These are phyloP conservation scores for Baronia brevicornis DNA, from an alignment of 2,888 invertebrate species.

Conservation along the genomic window DNA sequence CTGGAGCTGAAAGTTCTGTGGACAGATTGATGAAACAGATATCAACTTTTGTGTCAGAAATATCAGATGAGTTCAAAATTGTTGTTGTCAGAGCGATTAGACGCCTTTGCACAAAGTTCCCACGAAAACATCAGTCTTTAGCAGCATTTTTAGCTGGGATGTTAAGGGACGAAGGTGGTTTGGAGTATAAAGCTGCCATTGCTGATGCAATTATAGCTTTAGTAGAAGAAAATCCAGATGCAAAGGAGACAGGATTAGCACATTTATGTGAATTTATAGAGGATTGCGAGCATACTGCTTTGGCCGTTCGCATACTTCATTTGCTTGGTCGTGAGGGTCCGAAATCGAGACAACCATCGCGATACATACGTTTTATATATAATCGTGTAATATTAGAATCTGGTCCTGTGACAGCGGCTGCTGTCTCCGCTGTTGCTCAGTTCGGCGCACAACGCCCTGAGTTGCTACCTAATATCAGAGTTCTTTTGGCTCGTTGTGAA, in stretches of 20 bases:
- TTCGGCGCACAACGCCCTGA: constrained; percentile 95
- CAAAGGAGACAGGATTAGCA: constrained; percentile 96
- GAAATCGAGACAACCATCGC: constrained; percentile 93
- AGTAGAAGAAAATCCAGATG: constrained; percentile 98
- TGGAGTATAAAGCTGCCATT: constrained; percentile 98
- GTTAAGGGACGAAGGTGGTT: constrained; percentile 96
- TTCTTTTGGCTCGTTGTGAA: constrained; percentile 88
- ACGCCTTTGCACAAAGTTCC: constrained; percentile 95
- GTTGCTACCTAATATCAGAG: constrained; percentile 81
- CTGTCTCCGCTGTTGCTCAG: constrained; percentile 97
- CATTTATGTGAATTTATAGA: constrained; percentile 99
- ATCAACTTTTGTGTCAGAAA: constrained; percentile 97
- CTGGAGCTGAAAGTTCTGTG: constrained; percentile 98
- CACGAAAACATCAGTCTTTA: constrained; percentile 95
- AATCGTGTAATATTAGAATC: constrained; percentile 96
- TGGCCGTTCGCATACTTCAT: constrained; percentile 97
- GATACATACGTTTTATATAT: constrained; percentile 89
- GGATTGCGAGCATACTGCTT: constrained; percentile 97
- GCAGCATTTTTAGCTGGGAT: constrained; percentile 98
- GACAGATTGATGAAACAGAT: constrained; percentile 99
- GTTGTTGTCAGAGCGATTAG: constrained; percentile 96
- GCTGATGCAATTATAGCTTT: constrained; percentile 98
- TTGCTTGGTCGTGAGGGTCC: constrained; percentile 98
- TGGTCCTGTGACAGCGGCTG: constrained; percentile 96
- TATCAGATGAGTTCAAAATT: constrained; percentile 99